These are phyloP conservation scores for Sminthurinus aureus DNA, from an alignment of 2,888 invertebrate species.

Conservation along the genomic window DNA sequence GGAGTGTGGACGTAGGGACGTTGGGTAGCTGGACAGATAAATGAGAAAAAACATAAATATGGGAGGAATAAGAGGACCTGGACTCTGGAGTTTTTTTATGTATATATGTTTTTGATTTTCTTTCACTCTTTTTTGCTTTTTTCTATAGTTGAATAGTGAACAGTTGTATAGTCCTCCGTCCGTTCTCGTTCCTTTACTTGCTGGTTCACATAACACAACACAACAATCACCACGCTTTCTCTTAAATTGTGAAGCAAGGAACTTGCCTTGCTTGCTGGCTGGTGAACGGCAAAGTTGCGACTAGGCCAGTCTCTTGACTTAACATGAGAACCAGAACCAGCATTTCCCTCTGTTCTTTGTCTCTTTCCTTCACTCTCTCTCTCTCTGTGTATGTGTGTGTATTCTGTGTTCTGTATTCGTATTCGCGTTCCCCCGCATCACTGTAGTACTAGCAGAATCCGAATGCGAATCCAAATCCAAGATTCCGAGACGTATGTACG, in stretches of 20 bases:
- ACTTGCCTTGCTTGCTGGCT: slow-evolving; percentile 42
- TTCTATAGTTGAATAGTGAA: too few relatives aligned
- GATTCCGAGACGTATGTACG: background rate
- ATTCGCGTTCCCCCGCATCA: background rate
- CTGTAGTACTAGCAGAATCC: background rate
- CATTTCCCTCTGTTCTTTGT: slow-evolving; percentile 23
- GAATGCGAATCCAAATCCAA: background rate
- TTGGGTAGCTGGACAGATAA: too few relatives aligned
- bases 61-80: slow-evolving; percentile 24
- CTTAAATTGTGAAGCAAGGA: slow-evolving; percentile 38
- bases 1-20: too few relatives aligned
- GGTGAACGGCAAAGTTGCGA: slow-evolving; percentile 43
- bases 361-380: slow-evolving; percentile 11
- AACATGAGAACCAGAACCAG: slow-evolving; percentile 24
- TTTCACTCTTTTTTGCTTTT: background rate
- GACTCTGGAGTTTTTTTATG: background rate
- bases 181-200: slow-evolving; percentile 15
- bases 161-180: background rate
- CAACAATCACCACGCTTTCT: slow-evolving; percentile 16
- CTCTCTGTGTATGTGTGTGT: background rate
- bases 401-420: background rate
- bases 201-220: slow-evolving; percentile 17
- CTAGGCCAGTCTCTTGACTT: slow-evolving; percentile 39
- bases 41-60: too few relatives aligned
- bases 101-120: background rate